phyloP scores from a whole-genome alignment of 1,140 invertebrate genomes.

The Drosophila cardini region DNA sequence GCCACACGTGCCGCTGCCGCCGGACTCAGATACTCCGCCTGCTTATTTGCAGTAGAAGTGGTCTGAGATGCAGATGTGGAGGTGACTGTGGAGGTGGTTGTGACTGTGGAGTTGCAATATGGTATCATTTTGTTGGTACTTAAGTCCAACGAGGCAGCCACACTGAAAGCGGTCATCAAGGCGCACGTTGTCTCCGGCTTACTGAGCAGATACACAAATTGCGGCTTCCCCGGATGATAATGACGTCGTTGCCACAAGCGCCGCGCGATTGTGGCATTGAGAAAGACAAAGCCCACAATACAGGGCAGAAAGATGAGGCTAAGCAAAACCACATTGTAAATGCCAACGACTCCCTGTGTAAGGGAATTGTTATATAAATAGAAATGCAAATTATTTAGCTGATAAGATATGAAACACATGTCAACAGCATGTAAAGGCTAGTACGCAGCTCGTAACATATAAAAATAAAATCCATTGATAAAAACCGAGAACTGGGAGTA shows the following conservation, averaged over 20 bases:
- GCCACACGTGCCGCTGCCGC: slow-evolving; percentile 69
- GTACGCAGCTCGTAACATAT: slow-evolving; percentile 16
- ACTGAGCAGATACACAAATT: slow-evolving; percentile 38
- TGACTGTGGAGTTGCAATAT: background rate
- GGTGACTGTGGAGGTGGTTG: background rate
- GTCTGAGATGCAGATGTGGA: background rate
- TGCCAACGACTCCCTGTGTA: slow-evolving; percentile 66
- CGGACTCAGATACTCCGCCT: slow-evolving; percentile 14
- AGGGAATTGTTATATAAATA: slow-evolving; percentile 39
- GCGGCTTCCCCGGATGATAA: slow-evolving; percentile 24
- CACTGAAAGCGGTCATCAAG: slow-evolving; percentile 53
- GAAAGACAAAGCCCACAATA: slow-evolving; percentile 85
- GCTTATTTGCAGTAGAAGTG: background rate
- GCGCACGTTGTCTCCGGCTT: slow-evolving; percentile 48
- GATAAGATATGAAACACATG: slow-evolving; percentile 64
- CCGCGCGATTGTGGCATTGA: slow-evolving; percentile 86
- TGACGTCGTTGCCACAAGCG: slow-evolving; percentile 85
- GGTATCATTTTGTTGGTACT: background rate
- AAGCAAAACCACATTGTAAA: slow-evolving; percentile 85
- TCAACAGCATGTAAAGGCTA: slow-evolving; percentile 16
- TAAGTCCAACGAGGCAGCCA: slow-evolving; percentile 49
- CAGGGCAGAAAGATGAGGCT: slow-evolving; percentile 86
- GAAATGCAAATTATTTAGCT: slow-evolving; percentile 33
- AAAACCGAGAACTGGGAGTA: background rate
- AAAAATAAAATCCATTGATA: slow-evolving; percentile 1